phyloP scores from a whole-genome alignment of 2,888 invertebrate genomes.

The Drosophila tripunctata region DNA sequence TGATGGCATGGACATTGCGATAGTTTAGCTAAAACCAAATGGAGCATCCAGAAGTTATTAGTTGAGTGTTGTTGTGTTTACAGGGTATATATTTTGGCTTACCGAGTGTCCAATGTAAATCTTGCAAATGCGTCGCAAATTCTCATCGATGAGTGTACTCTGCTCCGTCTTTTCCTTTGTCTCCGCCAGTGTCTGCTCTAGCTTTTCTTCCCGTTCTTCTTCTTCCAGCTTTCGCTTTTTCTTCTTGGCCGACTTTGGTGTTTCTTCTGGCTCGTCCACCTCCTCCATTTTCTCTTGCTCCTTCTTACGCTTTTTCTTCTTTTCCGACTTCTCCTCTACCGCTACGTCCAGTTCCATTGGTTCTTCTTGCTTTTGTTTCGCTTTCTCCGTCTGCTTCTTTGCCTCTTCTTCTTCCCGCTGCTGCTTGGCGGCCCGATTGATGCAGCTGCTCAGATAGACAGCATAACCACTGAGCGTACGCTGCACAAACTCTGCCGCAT shows the following conservation, averaged over 20 bases:
- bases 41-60: no score
- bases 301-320: not conserved
- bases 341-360: not conserved
- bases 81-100: conserved; percentile 23
- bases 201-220: no score
- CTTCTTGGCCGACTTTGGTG: not conserved
- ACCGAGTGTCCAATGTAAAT: conserved; percentile 83
- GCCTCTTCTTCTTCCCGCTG: not conserved
- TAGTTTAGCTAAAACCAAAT: conserved; percentile 81
- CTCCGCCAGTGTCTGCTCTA: no score
- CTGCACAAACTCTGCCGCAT: conserved; percentile 79
- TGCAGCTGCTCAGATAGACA: conserved; percentile 53
- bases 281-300: not conserved
- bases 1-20: conserved; percentile 76
- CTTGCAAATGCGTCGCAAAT: conserved; percentile 81
- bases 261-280: not conserved
- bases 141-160: conserved; percentile 71
- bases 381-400: not conserved
- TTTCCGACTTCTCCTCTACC: not conserved
- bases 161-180: no score
- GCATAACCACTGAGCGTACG: conserved; percentile 64
- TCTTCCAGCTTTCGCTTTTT: no score
- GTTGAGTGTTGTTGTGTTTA: not conserved
- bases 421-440: conserved; percentile 45
- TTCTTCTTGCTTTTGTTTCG: not conserved